Conservation (phyloP, 2,113 vertebrate species). For the Orycteropus afer region DNA sequence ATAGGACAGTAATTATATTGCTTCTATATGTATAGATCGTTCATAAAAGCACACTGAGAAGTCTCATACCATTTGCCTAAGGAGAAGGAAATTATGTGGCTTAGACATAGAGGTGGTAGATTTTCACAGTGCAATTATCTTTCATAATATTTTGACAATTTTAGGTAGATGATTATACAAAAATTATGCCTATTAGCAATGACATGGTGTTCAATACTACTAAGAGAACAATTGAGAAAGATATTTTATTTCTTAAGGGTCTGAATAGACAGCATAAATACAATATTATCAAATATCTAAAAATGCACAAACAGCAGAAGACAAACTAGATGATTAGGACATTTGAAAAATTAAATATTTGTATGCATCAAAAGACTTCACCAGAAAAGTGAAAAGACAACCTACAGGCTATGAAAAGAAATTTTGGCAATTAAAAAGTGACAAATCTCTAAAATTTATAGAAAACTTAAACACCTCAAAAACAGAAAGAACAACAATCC, state of each 20-base stretch:
- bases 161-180: not conserved
- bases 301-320: too few species aligned
- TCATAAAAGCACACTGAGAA: not conserved
- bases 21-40: not conserved
- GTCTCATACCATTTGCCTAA: not conserved
- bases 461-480: too few species aligned
- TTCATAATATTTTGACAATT: not conserved
- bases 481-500: too few species aligned
- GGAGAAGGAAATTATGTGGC: not conserved
- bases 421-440: too few species aligned
- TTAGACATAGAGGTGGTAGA: not conserved
- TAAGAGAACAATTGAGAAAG: not conserved
- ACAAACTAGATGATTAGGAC: too few species aligned
- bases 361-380: too few species aligned
- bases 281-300: too few species aligned
- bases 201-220: not conserved
- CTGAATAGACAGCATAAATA: too few species aligned
- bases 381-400: too few species aligned
- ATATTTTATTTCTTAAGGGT: not conserved
- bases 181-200: not conserved
- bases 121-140: not conserved
- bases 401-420: too few species aligned
- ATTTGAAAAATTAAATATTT: too few species aligned
- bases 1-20: not conserved
- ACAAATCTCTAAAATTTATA: too few species aligned